Percentiles rank a stretch among this genome's conserved stretches.
These are phyloP conservation scores for Caenorhabditis sp. DNA, from an alignment of 2,888 invertebrate species.

Conservation along the genomic window DNA sequence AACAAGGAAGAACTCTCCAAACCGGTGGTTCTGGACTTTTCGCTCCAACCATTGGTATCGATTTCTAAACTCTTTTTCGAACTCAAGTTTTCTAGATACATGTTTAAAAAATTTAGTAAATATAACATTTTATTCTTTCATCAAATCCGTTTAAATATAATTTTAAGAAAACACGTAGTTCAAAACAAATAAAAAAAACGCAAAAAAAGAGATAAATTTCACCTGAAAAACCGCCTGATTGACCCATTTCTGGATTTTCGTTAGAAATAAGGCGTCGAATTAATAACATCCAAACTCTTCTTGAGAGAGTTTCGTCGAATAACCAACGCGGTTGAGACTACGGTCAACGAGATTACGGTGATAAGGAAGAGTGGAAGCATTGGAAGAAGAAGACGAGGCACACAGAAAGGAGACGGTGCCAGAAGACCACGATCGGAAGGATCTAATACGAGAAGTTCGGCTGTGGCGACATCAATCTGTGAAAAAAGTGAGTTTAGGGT, in stretches of 20 bases:
- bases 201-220: neutral
- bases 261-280: conserved; percentile 23
- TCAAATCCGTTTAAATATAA: neutral
- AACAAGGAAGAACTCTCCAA: conserved; percentile 55
- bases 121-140: neutral
- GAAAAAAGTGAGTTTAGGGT: conserved; percentile 5
- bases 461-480: conserved; percentile 67
- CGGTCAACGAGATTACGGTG: conserved; percentile 49
- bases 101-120: neutral
- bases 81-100: neutral
- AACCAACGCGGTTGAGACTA: conserved; percentile 45
- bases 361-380: conserved; percentile 48
- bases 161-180: neutral
- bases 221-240: neutral
- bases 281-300: conserved; percentile 30
- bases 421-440: conserved; percentile 50
- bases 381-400: conserved; percentile 44
- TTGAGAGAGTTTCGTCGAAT: conserved; percentile 33
- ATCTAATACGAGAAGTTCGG: conserved; percentile 64
- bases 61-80: conserved; percentile 48
- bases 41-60: conserved; percentile 63
- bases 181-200: neutral
- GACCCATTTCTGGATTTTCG: neutral
- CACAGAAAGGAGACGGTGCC: conserved; percentile 36
- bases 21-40: conserved; percentile 64